Percentiles rank a stretch among this genome's conserved stretches.
These are phyloP conservation scores for Oikopleura vanhoeffeni DNA, from an alignment of 23 tunicate species.

Conservation along the genomic window DNA sequence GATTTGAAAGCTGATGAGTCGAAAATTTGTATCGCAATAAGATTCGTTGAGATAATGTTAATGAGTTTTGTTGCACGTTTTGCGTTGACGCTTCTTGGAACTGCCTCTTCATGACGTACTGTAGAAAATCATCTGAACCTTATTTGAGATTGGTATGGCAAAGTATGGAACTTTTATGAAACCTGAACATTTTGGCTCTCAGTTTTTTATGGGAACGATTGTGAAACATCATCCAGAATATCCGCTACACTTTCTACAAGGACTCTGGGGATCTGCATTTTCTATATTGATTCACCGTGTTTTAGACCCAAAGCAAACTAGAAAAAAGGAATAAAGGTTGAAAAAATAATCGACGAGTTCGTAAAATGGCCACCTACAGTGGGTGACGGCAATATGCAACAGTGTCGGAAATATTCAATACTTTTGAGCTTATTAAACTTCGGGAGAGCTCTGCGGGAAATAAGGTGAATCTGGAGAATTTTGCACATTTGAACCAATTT, in stretches of 20 bases:
- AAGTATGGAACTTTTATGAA: constrained; percentile 65
- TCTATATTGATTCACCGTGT: constrained; percentile 65
- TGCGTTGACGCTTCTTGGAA: too few species aligned
- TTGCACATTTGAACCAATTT: too few species aligned
- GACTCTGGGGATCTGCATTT: constrained; percentile 94
- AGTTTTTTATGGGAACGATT: constrained; percentile 47
- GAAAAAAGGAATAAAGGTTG: not conserved
- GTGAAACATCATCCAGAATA: constrained; percentile 29
- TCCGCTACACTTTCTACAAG: constrained; percentile 85
- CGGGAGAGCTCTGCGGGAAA: too few species aligned
- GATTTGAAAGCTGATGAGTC: too few species aligned
- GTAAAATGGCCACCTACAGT: not conserved
- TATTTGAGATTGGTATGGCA: constrained; percentile 60
- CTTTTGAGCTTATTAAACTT: too few species aligned
- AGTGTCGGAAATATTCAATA: too few species aligned
- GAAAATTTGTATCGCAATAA: too few species aligned
- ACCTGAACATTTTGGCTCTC: constrained; percentile 35
- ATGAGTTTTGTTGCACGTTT: too few species aligned
- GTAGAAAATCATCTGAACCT: constrained; percentile 2
- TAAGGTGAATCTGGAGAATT: too few species aligned
- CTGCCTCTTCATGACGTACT: too few species aligned
- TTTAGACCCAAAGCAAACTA: constrained; percentile 2
- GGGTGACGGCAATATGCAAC: too few species aligned
- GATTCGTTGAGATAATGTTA: too few species aligned
- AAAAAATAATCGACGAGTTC: not conserved